Conservation (phyloP, 92 coral and sea anemone species). For the Pocillopora meandrina region DNA sequence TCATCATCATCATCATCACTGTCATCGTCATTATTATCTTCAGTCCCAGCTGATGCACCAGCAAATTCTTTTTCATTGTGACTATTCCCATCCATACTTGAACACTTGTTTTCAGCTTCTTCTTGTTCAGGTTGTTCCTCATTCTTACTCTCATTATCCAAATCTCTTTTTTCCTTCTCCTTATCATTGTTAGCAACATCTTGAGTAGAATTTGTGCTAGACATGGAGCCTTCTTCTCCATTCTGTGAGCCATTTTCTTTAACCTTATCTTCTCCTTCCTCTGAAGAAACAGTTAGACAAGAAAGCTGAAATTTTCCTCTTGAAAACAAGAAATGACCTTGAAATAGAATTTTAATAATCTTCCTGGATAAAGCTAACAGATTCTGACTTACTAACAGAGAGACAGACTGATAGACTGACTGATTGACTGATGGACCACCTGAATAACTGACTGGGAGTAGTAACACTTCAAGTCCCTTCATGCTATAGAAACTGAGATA, state of each 20-base stretch:
- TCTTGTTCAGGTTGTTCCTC: conserved; percentile 7
- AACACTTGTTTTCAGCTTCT: conserved; percentile 14
- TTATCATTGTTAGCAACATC: background rate
- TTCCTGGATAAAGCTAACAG: no score
- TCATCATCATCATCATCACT: conserved; percentile 37
- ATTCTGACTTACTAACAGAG: no score
- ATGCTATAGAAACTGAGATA: no score
- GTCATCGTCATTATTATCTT: conserved; percentile 29
- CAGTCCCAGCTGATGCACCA: conserved; percentile 5
- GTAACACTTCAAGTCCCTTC: no score
- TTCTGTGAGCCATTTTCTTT: conserved; percentile 26
- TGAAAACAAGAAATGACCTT: no score
- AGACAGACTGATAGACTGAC: no score
- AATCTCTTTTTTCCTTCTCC: conserved; percentile 1
- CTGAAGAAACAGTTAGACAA: conserved; percentile 1
- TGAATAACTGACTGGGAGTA: no score
- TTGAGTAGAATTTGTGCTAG: background rate
- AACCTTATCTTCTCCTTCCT: background rate
- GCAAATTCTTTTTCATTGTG: conserved; percentile 23
- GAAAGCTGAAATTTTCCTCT: background rate
- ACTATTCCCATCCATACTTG: conserved; percentile 13
- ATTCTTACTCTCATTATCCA: conserved; percentile 13
- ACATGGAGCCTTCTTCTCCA: background rate
- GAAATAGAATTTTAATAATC: no score
- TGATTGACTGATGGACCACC: no score